Evolutionary conservation across 2,888 invertebrate species (phyloP).

Genomic region (Lydus trimaculatus): DNA sequence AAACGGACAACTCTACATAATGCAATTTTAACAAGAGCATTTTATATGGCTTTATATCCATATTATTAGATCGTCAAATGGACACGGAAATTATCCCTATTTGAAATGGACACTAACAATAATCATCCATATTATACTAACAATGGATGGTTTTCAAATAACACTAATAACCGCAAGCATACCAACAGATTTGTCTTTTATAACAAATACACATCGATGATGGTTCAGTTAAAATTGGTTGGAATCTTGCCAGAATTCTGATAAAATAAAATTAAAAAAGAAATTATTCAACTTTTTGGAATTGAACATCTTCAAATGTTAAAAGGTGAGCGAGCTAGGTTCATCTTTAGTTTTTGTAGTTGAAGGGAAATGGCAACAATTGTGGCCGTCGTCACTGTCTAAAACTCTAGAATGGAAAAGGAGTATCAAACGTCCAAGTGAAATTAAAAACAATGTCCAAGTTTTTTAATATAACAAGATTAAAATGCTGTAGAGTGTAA

Average conservation of each 20-base stretch:
- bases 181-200: neutral
- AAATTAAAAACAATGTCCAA: slow-evolving; percentile 36
- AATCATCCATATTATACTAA: neutral
- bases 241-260: neutral
- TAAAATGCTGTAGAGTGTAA: slow-evolving; percentile 31
- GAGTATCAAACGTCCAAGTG: slow-evolving; percentile 12
- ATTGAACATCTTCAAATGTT: neutral
- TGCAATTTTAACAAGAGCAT: neutral
- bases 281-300: neutral
- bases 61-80: neutral
- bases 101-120: neutral
- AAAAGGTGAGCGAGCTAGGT: neutral
- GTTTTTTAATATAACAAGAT: slow-evolving; percentile 38
- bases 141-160: neutral
- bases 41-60: neutral
- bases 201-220: neutral
- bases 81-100: neutral
- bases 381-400: neutral
- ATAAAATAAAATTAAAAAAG: neutral
- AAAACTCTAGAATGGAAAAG: neutral
- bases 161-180: neutral
- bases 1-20: neutral
- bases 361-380: neutral
- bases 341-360: neutral
- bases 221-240: neutral